These are phyloP conservation scores for Pandemis corylana DNA, from an alignment of 2,888 invertebrate species.

Conservation along the genomic window DNA sequence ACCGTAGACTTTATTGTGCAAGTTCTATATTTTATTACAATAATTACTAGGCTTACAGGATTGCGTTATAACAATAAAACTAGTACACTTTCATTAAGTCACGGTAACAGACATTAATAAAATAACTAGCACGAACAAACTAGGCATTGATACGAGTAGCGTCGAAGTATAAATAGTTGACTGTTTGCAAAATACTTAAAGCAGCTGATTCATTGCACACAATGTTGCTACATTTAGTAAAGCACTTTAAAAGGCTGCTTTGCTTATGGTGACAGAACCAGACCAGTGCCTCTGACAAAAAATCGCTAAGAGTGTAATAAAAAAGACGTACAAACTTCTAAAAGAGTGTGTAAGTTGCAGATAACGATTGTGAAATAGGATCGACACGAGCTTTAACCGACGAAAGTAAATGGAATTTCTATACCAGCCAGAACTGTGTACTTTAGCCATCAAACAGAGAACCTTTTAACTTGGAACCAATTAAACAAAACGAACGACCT, in stretches of 20 bases:
- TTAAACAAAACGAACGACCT: conserved; percentile 21
- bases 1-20: too few relatives aligned
- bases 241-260: background rate
- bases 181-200: background rate
- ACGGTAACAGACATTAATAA: background rate
- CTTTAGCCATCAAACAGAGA: conserved; percentile 8
- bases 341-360: too few relatives aligned
- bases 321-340: too few relatives aligned
- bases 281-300: too few relatives aligned
- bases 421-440: background rate
- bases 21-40: too few relatives aligned
- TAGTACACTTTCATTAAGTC: background rate
- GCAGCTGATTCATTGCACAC: background rate
- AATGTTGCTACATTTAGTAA: background rate
- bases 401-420: background rate
- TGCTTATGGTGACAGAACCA: background rate
- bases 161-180: background rate
- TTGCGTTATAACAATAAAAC: background rate
- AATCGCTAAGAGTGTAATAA: too few relatives aligned
- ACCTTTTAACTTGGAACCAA: conserved; percentile 1
- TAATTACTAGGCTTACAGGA: background rate
- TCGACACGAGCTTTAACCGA: background rate
- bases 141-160: background rate
- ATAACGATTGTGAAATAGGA: background rate
- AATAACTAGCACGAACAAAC: background rate